Conservation (phyloP, 2,113 vertebrate genomes). For the Brachyistius frenatus region DNA sequence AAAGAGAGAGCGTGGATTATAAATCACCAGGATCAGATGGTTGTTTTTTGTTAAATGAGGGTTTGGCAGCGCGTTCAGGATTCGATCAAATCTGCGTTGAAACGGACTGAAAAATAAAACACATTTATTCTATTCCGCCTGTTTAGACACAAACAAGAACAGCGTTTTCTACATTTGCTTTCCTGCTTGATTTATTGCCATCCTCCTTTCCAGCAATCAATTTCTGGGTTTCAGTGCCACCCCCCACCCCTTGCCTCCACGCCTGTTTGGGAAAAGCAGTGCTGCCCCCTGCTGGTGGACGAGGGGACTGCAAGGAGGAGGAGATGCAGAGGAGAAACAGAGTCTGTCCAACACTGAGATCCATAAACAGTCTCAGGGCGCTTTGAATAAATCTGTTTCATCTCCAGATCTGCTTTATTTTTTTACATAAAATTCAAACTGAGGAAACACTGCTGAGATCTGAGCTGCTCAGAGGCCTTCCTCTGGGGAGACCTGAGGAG, state of each 20-base stretch:
- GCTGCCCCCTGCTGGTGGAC: conserved; percentile 92
- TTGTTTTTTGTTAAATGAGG: conserved; percentile 29
- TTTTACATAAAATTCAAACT: conserved; percentile 14
- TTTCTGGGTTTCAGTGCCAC: conserved; percentile 74
- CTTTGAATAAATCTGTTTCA: background rate
- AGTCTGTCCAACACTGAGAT: background rate
- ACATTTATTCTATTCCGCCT: conserved; percentile 84
- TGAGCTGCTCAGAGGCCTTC: background rate
- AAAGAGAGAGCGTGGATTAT: conserved; percentile 64
- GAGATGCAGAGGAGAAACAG: background rate
- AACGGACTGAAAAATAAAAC: conserved; percentile 82
- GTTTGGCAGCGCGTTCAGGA: conserved; percentile 75
- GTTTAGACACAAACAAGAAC: conserved; percentile 84
- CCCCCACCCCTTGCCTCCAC: background rate
- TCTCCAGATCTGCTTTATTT: conserved; percentile 3
- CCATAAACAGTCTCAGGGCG: conserved; percentile 1
- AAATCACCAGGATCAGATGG: conserved; percentile 53
- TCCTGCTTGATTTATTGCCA: conserved; percentile 84
- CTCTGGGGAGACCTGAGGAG: conserved; percentile 36
- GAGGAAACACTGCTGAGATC: background rate
- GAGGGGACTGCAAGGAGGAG: conserved; percentile 53
- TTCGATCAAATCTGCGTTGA: conserved; percentile 83
- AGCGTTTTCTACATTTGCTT: conserved; percentile 82
- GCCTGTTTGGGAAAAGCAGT: conserved; percentile 87
- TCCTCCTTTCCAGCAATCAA: conserved; percentile 83